Evolutionary conservation across 2,113 vertebrate species (phyloP).

Genomic region (Salvelinus alpinus): DNA sequence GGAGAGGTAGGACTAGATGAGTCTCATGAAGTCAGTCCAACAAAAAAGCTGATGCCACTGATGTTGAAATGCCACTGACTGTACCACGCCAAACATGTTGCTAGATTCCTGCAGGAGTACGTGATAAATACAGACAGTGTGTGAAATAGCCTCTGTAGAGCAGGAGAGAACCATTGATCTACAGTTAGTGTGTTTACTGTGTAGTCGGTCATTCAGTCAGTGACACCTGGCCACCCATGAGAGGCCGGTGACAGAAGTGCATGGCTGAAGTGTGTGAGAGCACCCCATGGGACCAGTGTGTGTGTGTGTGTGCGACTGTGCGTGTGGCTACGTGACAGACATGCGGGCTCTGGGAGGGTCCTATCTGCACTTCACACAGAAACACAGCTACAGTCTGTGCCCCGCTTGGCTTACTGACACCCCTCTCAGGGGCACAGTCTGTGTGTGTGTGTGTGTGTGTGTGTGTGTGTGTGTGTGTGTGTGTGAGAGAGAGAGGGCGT

Average conservation of each 20-base stretch:
- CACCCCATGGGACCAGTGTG: background rate
- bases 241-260: background rate
- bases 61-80: no score
- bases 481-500: background rate
- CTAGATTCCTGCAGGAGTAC: no score
- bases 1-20: no score
- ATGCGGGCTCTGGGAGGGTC: background rate
- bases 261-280: no score
- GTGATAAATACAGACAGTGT: no score
- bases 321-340: background rate
- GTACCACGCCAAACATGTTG: no score
- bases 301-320: slow-evolving; percentile 13
- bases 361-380: background rate
- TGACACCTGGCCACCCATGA: slow-evolving; percentile 17
- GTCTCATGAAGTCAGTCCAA: no score
- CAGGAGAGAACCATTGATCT: no score
- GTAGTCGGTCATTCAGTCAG: background rate
- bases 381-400: background rate
- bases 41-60: no score
- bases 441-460: no score
- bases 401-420: background rate
- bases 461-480: background rate
- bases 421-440: slow-evolving; percentile 18
- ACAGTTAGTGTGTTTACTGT: background rate
- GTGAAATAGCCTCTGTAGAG: no score